Conservation (phyloP, 2,113 vertebrate genomes). For the Charina bottae region DNA sequence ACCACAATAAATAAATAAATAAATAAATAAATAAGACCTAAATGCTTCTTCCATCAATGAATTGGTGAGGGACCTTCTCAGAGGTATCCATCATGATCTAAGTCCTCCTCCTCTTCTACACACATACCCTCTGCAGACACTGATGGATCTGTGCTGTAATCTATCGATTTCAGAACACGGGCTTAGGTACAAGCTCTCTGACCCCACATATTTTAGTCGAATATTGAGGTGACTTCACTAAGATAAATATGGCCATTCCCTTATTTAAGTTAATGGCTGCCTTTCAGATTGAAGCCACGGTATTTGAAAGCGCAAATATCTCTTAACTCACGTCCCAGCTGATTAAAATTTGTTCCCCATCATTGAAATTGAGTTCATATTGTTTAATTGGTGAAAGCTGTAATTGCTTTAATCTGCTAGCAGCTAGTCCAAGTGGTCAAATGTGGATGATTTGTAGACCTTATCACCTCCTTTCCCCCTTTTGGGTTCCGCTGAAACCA, state of each 20-base stretch:
- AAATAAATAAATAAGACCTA: too few relatives aligned
- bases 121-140: background rate
- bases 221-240: background rate
- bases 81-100: background rate
- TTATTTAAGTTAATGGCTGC: background rate
- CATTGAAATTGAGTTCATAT: too few relatives aligned
- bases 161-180: background rate
- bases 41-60: background rate
- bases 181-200: background rate
- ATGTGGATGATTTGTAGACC: background rate
- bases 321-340: background rate
- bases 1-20: too few relatives aligned
- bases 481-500: background rate
- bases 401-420: background rate
- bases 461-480: background rate
- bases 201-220: background rate
- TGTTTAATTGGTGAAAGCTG: background rate
- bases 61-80: background rate
- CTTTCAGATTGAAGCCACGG: background rate
- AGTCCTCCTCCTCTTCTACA: background rate
- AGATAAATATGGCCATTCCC: background rate
- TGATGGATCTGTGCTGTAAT: background rate
- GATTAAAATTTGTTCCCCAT: background rate
- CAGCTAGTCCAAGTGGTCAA: background rate
- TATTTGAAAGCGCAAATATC: background rate